A percentile compares a stretch with the other conserved stretches of the same genome.
Evolutionary conservation across 2,797 vertebrate species (phyloP).

Genomic region (Nannoperca obscura): DNA sequence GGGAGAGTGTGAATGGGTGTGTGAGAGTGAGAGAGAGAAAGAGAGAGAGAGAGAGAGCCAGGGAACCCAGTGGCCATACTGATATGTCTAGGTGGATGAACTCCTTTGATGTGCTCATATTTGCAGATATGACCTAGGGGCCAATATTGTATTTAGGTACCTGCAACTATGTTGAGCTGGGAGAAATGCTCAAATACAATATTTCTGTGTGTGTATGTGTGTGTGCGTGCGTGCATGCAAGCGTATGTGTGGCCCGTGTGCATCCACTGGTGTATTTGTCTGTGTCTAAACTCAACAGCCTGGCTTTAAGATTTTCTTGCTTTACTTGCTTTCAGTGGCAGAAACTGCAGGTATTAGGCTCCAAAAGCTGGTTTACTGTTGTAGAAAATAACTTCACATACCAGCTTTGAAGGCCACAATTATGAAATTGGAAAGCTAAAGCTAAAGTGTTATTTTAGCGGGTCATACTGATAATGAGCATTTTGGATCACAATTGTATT

Average conservation of each 20-base stretch:
- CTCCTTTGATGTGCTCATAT: slow-evolving; percentile 70
- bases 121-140: slow-evolving; percentile 66
- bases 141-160: slow-evolving; percentile 72
- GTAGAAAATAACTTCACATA: slow-evolving; percentile 52
- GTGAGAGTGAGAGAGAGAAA: slow-evolving; percentile 28
- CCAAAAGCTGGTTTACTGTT: slow-evolving; percentile 50
- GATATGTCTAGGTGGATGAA: slow-evolving; percentile 50
- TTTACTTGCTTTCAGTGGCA: slow-evolving; percentile 59
- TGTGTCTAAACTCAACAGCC: slow-evolving; percentile 53
- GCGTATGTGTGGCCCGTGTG: background rate
- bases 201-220: slow-evolving; percentile 30
- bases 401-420: slow-evolving; percentile 40
- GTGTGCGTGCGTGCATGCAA: background rate
- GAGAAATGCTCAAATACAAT: slow-evolving; percentile 51
- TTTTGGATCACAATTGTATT: slow-evolving; percentile 39
- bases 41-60: slow-evolving; percentile 1
- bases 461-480: slow-evolving; percentile 35
- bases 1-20: slow-evolving; percentile 26
- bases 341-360: slow-evolving; percentile 47
- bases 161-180: slow-evolving; percentile 61
- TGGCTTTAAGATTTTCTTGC: slow-evolving; percentile 58
- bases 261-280: slow-evolving; percentile 25
- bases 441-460: slow-evolving; percentile 28
- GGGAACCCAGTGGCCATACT: slow-evolving; percentile 47
- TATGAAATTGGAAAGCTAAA: slow-evolving; percentile 20